These are phyloP conservation scores for Sakesphorus luctuosus DNA, from an alignment of 2,113 vertebrate species.

Conservation along the genomic window DNA sequence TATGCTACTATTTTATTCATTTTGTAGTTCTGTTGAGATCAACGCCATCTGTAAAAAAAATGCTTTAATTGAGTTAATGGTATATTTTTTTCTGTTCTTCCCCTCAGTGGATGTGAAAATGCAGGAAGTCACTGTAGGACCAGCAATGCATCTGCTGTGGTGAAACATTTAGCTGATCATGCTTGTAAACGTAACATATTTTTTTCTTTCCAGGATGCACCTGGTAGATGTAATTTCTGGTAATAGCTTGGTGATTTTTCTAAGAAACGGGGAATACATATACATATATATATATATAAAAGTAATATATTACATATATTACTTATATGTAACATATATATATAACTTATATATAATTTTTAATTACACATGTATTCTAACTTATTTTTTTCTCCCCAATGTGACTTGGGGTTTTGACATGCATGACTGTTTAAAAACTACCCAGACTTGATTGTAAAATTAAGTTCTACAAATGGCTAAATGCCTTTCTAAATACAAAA, in stretches of 20 bases:
- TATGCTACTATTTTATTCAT: background rate
- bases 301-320: no score
- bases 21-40: background rate
- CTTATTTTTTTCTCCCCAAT: background rate
- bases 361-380: background rate
- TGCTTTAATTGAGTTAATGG: background rate
- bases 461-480: background rate
- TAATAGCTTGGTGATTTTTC: background rate
- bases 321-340: no score
- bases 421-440: background rate
- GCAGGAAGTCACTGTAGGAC: background rate
- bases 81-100: background rate
- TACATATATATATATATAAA: no score
- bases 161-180: background rate
- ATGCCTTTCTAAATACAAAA: background rate
- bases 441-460: background rate
- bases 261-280: background rate
- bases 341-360: background rate
- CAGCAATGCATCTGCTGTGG: background rate
- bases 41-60: background rate
- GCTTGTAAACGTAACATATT: accelerated
- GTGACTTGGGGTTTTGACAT: background rate
- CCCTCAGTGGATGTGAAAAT: background rate
- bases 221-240: background rate
- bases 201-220: background rate